Evolutionary conservation across 1,140 invertebrate genomes (phyloP).

Genomic region (Acarapis woodi): DNA sequence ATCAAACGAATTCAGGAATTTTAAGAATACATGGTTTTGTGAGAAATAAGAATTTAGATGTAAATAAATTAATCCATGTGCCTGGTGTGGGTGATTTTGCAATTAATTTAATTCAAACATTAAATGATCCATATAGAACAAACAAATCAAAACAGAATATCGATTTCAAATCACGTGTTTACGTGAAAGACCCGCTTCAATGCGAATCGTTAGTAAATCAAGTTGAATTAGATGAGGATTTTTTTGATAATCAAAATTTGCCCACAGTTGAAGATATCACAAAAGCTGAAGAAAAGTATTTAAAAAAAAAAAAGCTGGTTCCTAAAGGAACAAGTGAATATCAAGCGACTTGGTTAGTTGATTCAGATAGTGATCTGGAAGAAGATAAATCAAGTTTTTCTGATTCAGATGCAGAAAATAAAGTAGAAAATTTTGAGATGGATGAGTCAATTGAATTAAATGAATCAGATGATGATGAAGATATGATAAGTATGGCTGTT

Average conservation of each 20-base stretch:
- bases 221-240: too few species aligned
- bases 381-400: slow-evolving; percentile 13
- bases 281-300: slow-evolving; percentile 26
- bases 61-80: slow-evolving; percentile 62
- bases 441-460: slow-evolving; percentile 14
- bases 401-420: slow-evolving; percentile 12
- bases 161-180: slow-evolving; percentile 35
- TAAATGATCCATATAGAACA: slow-evolving; percentile 35
- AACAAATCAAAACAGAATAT: slow-evolving; percentile 3
- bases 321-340: slow-evolving; percentile 85
- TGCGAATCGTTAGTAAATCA: slow-evolving; percentile 52
- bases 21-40: slow-evolving; percentile 59
- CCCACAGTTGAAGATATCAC: slow-evolving; percentile 65
- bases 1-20: slow-evolving; percentile 25
- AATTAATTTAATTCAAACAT: slow-evolving; percentile 43
- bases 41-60: slow-evolving; percentile 35
- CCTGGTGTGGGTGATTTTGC: slow-evolving; percentile 73
- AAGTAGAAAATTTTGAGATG: slow-evolving; percentile 15
- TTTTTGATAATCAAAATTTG: slow-evolving; percentile 88
- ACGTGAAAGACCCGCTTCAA: slow-evolving; percentile 34
- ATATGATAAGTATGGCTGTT: too few species aligned
- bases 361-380: slow-evolving; percentile 26
- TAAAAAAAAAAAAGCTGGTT: slow-evolving; percentile 39
- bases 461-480: slow-evolving; percentile 14
- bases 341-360: slow-evolving; percentile 80